These are phyloP conservation scores for Clarias macrocephalus DNA, from an alignment of 2,113 vertebrate genomes.

Conservation along the genomic window DNA sequence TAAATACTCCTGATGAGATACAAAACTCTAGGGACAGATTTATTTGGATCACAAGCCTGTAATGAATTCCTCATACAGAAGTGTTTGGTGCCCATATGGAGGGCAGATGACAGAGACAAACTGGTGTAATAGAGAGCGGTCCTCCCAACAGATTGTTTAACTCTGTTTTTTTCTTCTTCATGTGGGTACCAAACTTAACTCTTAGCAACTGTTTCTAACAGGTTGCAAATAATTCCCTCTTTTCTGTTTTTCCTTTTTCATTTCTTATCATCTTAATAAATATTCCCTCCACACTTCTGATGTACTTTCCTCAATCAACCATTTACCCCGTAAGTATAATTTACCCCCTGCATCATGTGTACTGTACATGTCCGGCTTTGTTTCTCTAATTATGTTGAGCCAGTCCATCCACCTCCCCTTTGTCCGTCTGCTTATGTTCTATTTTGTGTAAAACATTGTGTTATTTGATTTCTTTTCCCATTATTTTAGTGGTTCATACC, in stretches of 20 bases:
- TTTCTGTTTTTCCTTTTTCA: slow-evolving; percentile 34
- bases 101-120: slow-evolving; percentile 1
- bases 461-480: slow-evolving; percentile 24
- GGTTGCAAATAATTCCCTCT: slow-evolving; percentile 40
- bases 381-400: slow-evolving; percentile 7
- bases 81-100: slow-evolving; percentile 39
- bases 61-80: slow-evolving; percentile 34
- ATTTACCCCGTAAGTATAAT: slow-evolving; percentile 55
- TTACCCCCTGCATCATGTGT: slow-evolving; percentile 1
- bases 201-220: slow-evolving; percentile 20
- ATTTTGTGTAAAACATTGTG: background rate
- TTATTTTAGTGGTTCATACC: slow-evolving; percentile 7
- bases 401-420: background rate
- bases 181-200: slow-evolving; percentile 40
- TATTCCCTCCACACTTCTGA: slow-evolving; percentile 49
- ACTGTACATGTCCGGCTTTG: slow-evolving; percentile 6
- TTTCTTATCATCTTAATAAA: slow-evolving; percentile 19
- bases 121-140: background rate
- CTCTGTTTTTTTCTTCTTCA: slow-evolving; percentile 29
- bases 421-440: background rate
- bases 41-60: slow-evolving; percentile 45
- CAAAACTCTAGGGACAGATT: background rate
- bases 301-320: slow-evolving; percentile 49
- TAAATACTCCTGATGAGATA: background rate
- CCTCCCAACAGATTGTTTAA: background rate